A percentile compares a stretch with the other conserved stretches of the same genome.
Evolutionary conservation across 2,888 invertebrate species (phyloP).

Genomic region (Ophonus ardosiacus): DNA sequence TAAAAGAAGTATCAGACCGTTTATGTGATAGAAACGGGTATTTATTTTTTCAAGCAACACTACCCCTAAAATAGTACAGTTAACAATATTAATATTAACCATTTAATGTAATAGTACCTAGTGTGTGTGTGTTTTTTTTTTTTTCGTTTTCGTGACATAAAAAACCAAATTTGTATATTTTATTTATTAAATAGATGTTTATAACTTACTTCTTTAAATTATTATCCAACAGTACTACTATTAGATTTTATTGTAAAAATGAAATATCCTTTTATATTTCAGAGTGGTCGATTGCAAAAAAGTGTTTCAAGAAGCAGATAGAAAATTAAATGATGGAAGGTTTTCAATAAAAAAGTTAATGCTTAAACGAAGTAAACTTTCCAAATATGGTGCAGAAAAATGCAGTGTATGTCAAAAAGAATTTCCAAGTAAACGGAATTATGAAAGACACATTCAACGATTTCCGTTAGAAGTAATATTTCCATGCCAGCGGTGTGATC

Average conservation of each 20-base stretch:
- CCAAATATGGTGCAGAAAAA: neutral
- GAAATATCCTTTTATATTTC: slow-evolving; percentile 43
- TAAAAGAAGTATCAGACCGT: no score
- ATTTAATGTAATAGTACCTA: no score
- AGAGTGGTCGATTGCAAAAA: slow-evolving; percentile 14
- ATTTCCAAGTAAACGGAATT: neutral
- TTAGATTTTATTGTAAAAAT: slow-evolving; percentile 24
- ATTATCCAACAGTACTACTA: neutral
- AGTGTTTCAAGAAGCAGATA: slow-evolving; percentile 20
- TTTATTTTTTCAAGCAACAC: no score
- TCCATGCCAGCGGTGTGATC: slow-evolving; percentile 76
- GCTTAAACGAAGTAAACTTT: slow-evolving; percentile 32
- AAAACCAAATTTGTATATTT: no score
- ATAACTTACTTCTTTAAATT: neutral
- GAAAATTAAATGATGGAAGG: neutral
- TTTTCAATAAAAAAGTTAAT: slow-evolving; percentile 15
- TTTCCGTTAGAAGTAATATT: slow-evolving; percentile 12
- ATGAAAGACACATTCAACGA: slow-evolving; percentile 19
- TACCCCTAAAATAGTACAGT: no score
- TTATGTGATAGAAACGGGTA: no score
- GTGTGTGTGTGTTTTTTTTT: no score
- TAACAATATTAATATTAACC: no score
- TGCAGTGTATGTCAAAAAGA: slow-evolving; percentile 35
- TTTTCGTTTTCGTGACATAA: no score
- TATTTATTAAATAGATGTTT: neutral